phyloP scores from a whole-genome alignment of 2,888 invertebrate species.

The Mycalesis mineus region DNA sequence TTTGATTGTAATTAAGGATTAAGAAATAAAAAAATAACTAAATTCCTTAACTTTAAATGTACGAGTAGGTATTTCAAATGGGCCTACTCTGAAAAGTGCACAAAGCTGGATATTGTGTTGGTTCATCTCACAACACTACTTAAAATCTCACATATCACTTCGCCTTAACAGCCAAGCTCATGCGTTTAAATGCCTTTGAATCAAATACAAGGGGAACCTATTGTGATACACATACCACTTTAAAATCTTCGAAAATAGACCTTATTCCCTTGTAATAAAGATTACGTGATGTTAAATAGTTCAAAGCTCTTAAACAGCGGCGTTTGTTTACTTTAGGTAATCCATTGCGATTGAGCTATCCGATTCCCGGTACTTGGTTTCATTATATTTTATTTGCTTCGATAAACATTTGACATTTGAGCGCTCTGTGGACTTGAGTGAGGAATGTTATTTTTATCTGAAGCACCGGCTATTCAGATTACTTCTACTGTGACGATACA shows the following conservation, averaged over 20 bases:
- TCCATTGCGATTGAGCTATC: conserved; percentile 41
- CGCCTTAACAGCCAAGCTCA: conserved; percentile 51
- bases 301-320: conserved; percentile 26
- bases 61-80: too few relatives aligned
- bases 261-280: conserved; percentile 11
- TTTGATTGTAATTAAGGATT: too few relatives aligned
- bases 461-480: not conserved
- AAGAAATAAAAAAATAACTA: too few relatives aligned
- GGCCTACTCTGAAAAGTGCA: too few relatives aligned
- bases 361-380: conserved; percentile 37
- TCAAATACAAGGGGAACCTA: conserved; percentile 55
- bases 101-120: too few relatives aligned
- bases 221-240: conserved; percentile 46
- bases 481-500: too few relatives aligned
- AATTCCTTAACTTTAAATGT: too few relatives aligned
- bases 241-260: conserved; percentile 5
- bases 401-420: conserved; percentile 39
- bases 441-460: too few relatives aligned
- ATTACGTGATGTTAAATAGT: not conserved
- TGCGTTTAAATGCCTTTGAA: conserved; percentile 60
- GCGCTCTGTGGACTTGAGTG: conserved; percentile 4
- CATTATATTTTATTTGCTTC: conserved; percentile 39
- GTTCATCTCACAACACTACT: too few relatives aligned
- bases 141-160: conserved; percentile 21
- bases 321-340: conserved; percentile 42